Base-by-base conservation (phyloP, 92 coral and sea anemone species). In the Virgularia gustaviana region DNA sequence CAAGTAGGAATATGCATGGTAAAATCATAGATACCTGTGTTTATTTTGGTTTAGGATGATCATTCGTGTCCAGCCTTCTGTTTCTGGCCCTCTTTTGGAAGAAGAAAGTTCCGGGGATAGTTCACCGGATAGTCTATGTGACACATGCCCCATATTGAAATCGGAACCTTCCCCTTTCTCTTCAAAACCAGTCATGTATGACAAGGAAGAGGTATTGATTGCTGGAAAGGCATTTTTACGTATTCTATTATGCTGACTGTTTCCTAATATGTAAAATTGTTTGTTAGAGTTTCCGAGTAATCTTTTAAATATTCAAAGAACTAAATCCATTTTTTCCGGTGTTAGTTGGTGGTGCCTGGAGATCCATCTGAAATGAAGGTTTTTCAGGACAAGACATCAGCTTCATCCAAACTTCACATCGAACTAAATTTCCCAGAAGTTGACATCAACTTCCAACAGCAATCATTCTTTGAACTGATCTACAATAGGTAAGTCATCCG, bases 151-250 rank as follows among this genome's bases (percentile, higher is more conserved):
- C 49, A 88, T 94, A 52, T 75, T 94, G 87, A 94, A 94, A 58
- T 75, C 81, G n/a, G 94, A 86, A 9, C 94, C 94, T 0, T 89
- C 99, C 2, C 99, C 99, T 1, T 94, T 94, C 74, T 94, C 99
- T 7, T 94, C 99, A 24, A 94, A 86, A 72, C 95, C 99, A 39
- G 99, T 94, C 78, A 94, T 94, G 99, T 89, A 86, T 75, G 96
- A 94, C 52, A 82, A 89, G 20, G 99, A 94, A 45, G 96, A 94
- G 94, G 99, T 94, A 55, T n/a, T n/a, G n/a, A n/a, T n/a, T n/a
- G n/a, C n/a, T n/a, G n/a, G n/a, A n/a, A n/a, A n/a, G n/a, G n/a
- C n/a, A n/a, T n/a, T n/a, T n/a, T n/a, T n/a, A n/a, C n/a, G n/a
- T n/a, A n/a, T n/a, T n/a, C n/a, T n/a, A n/a, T n/a, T n/a, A n/a